Evolutionary conservation across 1,140 invertebrate genomes (phyloP), one percentile per base, ranked within the genome.

Genomic region (Euura saliciscinereae): DNA sequence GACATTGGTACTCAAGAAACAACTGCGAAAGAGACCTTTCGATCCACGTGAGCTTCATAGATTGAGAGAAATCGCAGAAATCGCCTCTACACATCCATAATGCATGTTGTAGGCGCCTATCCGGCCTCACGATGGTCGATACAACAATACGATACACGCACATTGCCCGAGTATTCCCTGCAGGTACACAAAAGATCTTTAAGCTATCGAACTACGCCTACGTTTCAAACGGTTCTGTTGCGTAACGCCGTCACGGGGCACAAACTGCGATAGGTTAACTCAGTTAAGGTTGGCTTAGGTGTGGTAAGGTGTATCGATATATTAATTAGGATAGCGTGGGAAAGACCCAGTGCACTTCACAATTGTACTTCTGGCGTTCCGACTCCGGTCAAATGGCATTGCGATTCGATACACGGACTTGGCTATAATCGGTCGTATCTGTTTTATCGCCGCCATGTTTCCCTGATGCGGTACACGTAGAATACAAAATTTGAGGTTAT

Each of bases 41-140:
- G 51, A 6, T 59, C 51, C 3, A n/a, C 51, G 51, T 3, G 51
- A n/a, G 8, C 8, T n/a, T 59, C 51, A n/a, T 59, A 11, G 51
- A 59, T 59, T 59, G 51, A 59, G 51, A 59, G 51, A 59, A 59
- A 59, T 59, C 51, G 51, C 51, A n/a, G 51, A 59, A n/a, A 59
- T 59, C 51, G 51, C 3, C 51, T 59, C 51, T 59, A 8, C 13
- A 59, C 51, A 59, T 5, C 13, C 51, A n/a, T 59, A n/a, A 11
- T 59, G 8, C 0, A 11, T 11, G 8, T 11, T n/a, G 5, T 5
- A 6, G 10, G 13, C 51, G 4, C 3, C 13, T 4, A 59, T 11
- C 51, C 51, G 2, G 51, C 51, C 51, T n/a, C 10, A 59, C 51
- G 13, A 59, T 59, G 13, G 28, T 28, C 28, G 28, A 28, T 28